Evolutionary conservation across 2,797 vertebrate genomes (phyloP).

Genomic region (Mycteria americana): DNA sequence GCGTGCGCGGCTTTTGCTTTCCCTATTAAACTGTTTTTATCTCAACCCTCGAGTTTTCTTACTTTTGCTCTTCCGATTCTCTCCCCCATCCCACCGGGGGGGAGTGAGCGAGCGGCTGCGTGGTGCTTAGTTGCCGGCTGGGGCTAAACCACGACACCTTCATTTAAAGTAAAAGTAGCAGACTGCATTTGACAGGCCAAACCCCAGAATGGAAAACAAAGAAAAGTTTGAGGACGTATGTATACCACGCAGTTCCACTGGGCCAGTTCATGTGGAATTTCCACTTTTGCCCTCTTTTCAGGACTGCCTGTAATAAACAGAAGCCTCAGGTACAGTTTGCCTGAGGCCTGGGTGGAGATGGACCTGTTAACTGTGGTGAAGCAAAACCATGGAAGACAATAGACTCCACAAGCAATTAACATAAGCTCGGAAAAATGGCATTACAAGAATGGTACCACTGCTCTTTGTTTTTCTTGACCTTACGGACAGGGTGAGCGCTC

Average conservation of each 20-base stretch:
- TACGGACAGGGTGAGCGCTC: neutral
- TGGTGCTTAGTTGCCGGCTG: too few relatives aligned
- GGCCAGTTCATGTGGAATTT: neutral
- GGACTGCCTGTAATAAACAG: neutral
- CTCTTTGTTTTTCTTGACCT: neutral
- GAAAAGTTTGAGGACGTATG: neutral
- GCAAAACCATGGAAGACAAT: neutral
- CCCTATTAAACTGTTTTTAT: too few relatives aligned
- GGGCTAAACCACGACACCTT: too few relatives aligned
- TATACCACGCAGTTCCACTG: neutral
- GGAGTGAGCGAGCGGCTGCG: too few relatives aligned
- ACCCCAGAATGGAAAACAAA: neutral
- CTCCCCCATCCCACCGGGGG: too few relatives aligned
- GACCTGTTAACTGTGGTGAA: neutral
- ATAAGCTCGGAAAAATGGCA: neutral
- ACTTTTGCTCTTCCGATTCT: too few relatives aligned
- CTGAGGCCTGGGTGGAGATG: neutral
- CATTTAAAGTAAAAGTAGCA: neutral
- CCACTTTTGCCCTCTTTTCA: neutral
- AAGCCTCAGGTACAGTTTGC: neutral
- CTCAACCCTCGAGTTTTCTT: too few relatives aligned
- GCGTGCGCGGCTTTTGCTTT: too few relatives aligned
- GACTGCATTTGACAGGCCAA: neutral
- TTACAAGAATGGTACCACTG: neutral
- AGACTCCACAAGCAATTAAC: neutral